phyloP scores from a whole-genome alignment of 64 coral and sea anemone genomes.

The Actinia equina region DNA sequence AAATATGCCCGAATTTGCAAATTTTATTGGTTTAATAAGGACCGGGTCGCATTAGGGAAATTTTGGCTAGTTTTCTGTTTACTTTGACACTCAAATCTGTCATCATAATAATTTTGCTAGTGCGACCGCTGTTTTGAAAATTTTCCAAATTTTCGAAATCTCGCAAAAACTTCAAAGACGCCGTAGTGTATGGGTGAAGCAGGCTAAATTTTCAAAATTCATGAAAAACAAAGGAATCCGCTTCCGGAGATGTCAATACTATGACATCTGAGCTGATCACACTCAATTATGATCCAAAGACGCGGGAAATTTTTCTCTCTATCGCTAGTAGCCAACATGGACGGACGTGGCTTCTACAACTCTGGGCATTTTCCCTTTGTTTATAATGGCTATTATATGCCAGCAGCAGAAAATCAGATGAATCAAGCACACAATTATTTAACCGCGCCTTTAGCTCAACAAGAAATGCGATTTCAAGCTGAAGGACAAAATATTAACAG shows the following conservation, averaged over 20 bases:
- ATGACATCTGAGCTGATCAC: slow-evolving; percentile 6
- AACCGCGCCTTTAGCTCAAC: not conserved
- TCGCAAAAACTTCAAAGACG: too few species aligned
- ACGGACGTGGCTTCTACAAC: not conserved
- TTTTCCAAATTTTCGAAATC: too few species aligned
- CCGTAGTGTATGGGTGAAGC: slow-evolving; percentile 14
- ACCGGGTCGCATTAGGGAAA: too few species aligned
- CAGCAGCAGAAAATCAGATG: not conserved
- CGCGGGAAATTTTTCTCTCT: not conserved
- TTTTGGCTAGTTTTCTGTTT: too few species aligned
- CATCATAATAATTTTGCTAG: too few species aligned
- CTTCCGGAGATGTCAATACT: slow-evolving; percentile 18
- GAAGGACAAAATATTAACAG: too few species aligned
- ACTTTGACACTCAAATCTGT: too few species aligned
- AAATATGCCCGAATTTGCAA: too few species aligned
- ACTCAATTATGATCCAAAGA: not conserved
- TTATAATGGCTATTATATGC: not conserved
- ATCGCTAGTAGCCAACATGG: not conserved
- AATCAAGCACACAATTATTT: not conserved
- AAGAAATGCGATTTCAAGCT: too few species aligned
- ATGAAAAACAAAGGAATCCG: slow-evolving; percentile 11
- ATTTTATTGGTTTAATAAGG: too few species aligned
- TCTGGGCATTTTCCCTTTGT: not conserved
- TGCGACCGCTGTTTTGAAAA: too few species aligned
- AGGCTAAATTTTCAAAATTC: slow-evolving; percentile 20